Evolutionary conservation across 64 coral and sea anemone genomes (phyloP), one percentile per base, ranked within the genome.

Genomic region (Hydrozoanthus tunicans): DNA sequence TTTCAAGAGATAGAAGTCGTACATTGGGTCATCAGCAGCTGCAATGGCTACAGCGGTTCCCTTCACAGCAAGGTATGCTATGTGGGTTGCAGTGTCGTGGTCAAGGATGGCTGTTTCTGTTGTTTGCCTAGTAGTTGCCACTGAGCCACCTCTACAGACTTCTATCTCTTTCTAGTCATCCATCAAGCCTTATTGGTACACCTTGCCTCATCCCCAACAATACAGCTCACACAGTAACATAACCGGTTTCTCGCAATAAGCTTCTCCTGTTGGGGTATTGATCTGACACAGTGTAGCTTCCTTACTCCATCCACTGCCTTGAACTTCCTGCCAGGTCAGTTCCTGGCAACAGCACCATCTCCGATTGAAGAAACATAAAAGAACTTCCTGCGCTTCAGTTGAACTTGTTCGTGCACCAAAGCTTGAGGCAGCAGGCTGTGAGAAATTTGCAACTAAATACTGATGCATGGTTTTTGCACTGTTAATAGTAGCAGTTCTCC

Each of bases 71-170:
- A 83, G 90, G 65, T 91, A 78, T 91, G 78, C 78, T 61, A 81
- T 91, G 64, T 77, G 86, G 7, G 88, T 23, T 78, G 88, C 86
- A 64, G 58, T 90, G 62, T 90, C 86, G 78, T 90, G 73, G 17
- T 90, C 62, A 10, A 71, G 66, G 52, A 86, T 86, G 66, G 82
- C 8, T 70, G 51, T 56, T 58, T 85, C 53, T 78, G 86, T 90
- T 78, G 86, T 73, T 59, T 90, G 86, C 86, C 86, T 90, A n/a
- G 86, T 62, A 61, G 86, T 90, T 90, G 86, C 73, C 51, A 90
- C 73, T 43, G 72, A 78, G 7, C 73, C 62, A 78, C 77, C 25
- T 53, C 58, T 56, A 63, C 27, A 78, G 58, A 90, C 73, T 53
- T 62, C 58, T 7, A 64, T 25, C 73, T 90, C 73, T 90, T 77